Percentiles rank a stretch among this genome's conserved stretches.
Conservation (phyloP, 2,888 invertebrate species). For the Scelioninae gen. 1 region DNA sequence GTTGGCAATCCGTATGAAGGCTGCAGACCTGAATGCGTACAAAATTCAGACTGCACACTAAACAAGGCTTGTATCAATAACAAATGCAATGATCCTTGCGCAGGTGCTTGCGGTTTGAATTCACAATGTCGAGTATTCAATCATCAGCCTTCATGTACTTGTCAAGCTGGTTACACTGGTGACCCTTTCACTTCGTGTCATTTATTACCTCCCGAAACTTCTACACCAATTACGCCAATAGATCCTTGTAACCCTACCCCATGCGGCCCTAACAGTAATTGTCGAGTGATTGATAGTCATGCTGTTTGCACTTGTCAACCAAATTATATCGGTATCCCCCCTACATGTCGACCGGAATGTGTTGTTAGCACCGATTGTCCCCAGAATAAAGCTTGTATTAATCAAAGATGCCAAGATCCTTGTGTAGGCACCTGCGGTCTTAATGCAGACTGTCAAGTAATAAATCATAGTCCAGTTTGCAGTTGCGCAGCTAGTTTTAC, state of each 20-base stretch:
- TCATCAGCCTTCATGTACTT: conserved; percentile 90
- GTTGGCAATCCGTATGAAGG: conserved; percentile 88
- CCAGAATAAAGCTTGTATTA: conserved; percentile 87
- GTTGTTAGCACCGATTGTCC: conserved; percentile 87
- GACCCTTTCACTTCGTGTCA: conserved; percentile 79
- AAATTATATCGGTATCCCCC: conserved; percentile 84
- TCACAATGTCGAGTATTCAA: conserved; percentile 90
- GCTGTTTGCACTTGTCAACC: conserved; percentile 85
- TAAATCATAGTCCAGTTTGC: conserved; percentile 94
- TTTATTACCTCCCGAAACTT: conserved; percentile 80
- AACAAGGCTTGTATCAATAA: conserved; percentile 86
- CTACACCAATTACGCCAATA: conserved; percentile 66
- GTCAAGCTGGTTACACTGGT: conserved; percentile 92
- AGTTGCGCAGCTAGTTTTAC: conserved; percentile 90
- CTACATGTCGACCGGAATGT: conserved; percentile 85
- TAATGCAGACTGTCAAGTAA: conserved; percentile 92
- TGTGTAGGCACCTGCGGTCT: conserved; percentile 93
- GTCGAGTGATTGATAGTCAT: conserved; percentile 79
- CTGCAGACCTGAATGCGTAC: conserved; percentile 89
- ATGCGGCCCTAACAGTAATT: conserved; percentile 90
- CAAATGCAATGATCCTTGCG: conserved; percentile 89
- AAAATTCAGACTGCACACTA: conserved; percentile 89
- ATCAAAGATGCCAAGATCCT: conserved; percentile 88
- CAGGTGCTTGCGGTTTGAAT: conserved; percentile 89
- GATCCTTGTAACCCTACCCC: conserved; percentile 85